Evolutionary conservation across 2,888 invertebrate genomes (phyloP), one percentile per base, ranked within the genome.

Genomic region (Osedax fenrisi): DNA sequence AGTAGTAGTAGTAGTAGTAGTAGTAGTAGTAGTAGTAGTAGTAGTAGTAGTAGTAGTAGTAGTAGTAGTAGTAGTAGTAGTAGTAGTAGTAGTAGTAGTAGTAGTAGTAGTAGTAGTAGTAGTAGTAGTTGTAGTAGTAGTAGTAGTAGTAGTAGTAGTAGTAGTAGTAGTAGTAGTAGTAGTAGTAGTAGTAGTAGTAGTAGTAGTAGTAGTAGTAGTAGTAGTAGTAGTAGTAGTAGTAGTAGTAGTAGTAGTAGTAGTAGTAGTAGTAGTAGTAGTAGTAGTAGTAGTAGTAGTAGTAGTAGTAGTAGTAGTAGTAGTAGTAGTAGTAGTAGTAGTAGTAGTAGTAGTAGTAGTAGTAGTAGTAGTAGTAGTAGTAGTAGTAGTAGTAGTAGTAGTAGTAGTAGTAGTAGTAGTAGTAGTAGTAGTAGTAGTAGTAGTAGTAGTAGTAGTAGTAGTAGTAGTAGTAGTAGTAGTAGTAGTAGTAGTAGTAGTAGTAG

Each of bases 151-250:
- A 61, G 61, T 61, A 61, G 61, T 61, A 61, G 61, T 61, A 61
- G 61, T 61, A 61, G 61, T 61, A 61, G 5, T 61, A 61, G 61
- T 61, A 61, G 61, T 61, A 61, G 61, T 61, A 61, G 61, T 61
- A 3, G 61, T 61, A 61, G 61, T 61, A 61, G 61, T 61, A 61
- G 2, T 61, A 61, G 61, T 61, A 61, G 61, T 61, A 61, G 2
- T 61, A 56, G 17, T 56, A 56, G 56, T 56, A 56, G 56, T 56
- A 56, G 56, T 56, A 56, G 17, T 17, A 56, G 56, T 56, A 56
- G 56, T 56, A 56, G 56, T 56, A 56, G 56, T 56, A 56, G 61
- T 61, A 61, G 61, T 61, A 61, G 5, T 61, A 61, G 61, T 61
- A 61, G 61, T 61, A 61, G 61, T 56, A 56, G 56, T 56, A 56